These are phyloP conservation scores for Chlorops oryzae DNA, from an alignment of 1,140 invertebrate species.

Conservation along the genomic window DNA sequence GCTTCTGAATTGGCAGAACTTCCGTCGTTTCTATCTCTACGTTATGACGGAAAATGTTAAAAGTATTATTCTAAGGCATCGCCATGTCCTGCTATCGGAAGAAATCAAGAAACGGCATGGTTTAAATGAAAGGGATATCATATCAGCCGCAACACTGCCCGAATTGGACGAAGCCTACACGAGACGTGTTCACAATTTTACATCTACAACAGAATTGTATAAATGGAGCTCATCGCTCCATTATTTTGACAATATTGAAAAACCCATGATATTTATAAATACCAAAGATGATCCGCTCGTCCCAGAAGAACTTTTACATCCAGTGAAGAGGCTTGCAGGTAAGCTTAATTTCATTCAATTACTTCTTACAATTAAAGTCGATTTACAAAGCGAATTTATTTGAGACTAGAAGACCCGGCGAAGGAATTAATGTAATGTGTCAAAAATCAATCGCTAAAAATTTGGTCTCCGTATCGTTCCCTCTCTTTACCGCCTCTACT, in stretches of 20 bases:
- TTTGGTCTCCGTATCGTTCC: too few species aligned
- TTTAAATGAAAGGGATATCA: constrained; percentile 72
- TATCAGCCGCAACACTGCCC: constrained; percentile 75
- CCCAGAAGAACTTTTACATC: constrained; percentile 63
- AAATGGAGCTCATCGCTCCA: constrained; percentile 72
- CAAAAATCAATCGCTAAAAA: too few species aligned
- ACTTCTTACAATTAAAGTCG: too few species aligned
- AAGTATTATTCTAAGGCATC: constrained; percentile 73
- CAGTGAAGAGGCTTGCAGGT: constrained; percentile 71
- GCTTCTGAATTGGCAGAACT: constrained; percentile 79
- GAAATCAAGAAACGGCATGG: constrained; percentile 63
- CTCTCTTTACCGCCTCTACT: too few species aligned
- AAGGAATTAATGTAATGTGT: too few species aligned
- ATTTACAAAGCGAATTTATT: too few species aligned
- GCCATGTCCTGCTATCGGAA: constrained; percentile 65
- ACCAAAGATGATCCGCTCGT: constrained; percentile 83
- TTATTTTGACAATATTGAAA: constrained; percentile 68
- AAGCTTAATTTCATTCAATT: constrained; percentile 38
- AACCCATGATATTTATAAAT: constrained; percentile 85
- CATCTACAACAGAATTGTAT: constrained; percentile 71
- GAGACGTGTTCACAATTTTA: constrained; percentile 69
- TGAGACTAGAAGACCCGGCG: too few species aligned
- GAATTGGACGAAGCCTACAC: constrained; percentile 87
- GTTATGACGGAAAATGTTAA: constrained; percentile 89
- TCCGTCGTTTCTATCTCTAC: constrained; percentile 82